Percentiles rank a stretch among this genome's conserved stretches.
Evolutionary conservation across 2,888 invertebrate species (phyloP).

Genomic region (Synergus gifuensis): DNA sequence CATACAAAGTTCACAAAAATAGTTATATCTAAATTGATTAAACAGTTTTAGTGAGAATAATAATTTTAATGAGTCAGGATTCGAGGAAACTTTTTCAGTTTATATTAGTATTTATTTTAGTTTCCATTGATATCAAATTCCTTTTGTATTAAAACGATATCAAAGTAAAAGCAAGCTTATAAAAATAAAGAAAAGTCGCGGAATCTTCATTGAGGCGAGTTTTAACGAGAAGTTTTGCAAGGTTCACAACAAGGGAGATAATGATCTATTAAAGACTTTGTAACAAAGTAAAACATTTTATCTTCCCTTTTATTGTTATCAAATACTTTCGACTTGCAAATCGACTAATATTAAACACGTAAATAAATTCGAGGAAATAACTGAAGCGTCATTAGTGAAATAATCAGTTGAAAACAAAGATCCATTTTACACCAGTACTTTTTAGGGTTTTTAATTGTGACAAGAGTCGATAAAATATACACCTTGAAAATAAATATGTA

Average conservation of each 20-base stretch:
- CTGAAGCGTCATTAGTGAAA: constrained; percentile 10
- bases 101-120: neutral
- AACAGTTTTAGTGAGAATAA: neutral
- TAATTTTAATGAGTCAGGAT: neutral
- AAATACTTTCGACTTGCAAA: neutral
- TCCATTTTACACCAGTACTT: neutral
- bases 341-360: neutral
- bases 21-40: neutral
- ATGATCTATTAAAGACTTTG: neutral
- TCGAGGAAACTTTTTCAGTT: neutral
- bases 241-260: neutral
- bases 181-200: neutral
- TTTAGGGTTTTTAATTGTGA: no score
- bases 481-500: neutral
- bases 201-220: neutral
- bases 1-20: neutral
- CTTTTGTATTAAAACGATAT: neutral
- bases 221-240: neutral
- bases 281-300: neutral
- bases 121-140: neutral
- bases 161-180: neutral
- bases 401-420: constrained; percentile 10
- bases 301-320: neutral
- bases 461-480: neutral
- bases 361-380: constrained; percentile 18